Evolutionary conservation across 2,113 vertebrate genomes (phyloP), one percentile per base, ranked within the genome.

Genomic region (Pachycephala philippinensis): DNA sequence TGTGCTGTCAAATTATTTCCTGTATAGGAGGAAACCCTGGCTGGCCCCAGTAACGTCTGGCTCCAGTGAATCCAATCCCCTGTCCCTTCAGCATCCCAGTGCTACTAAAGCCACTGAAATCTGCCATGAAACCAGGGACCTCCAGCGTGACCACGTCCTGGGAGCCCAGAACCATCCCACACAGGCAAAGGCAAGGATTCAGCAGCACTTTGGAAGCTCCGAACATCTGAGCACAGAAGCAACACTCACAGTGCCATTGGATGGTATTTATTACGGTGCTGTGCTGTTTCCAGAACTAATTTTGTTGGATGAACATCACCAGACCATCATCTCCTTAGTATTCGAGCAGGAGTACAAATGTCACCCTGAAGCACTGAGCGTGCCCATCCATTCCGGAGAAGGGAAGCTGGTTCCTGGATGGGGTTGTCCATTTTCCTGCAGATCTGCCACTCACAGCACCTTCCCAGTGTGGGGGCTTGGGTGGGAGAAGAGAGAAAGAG

Each of bases 241-340:
- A 28, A 1, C 16, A 0, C 9, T 45, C 22, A 1, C 1, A 6
- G 45, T 28, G 10, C 35, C 7, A 0, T 1, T 8, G n/a, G 33
- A 4, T 1, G 30, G 14, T 8, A 33, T 39, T 65, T 24, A 7
- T 13, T 3, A 1, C 0, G 12, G 45, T 3, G 14, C 69, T 23
- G 81, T 0, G 7, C 22, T 33, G 39, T 0, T 45, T 19, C 64
- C 28, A 39, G 37, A 19, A 4, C 5, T 7, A 1, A 11, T 24
- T 35, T 5, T 56, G 44, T 4, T 8, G 33, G 77, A 7, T 47
- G 40, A 27, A 10, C 39, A 13, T 6, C 14, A 12, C 3, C 37
- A 50, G 70, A 15, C 11, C 54, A 7, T 15, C 13, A 19, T 15
- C 23, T 26, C 39, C 13, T 20, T 2, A 14, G n/a, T 9, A 40